These are phyloP conservation scores for Vandiemenella viatica DNA, from an alignment of 2,888 invertebrate species.

Conservation along the genomic window DNA sequence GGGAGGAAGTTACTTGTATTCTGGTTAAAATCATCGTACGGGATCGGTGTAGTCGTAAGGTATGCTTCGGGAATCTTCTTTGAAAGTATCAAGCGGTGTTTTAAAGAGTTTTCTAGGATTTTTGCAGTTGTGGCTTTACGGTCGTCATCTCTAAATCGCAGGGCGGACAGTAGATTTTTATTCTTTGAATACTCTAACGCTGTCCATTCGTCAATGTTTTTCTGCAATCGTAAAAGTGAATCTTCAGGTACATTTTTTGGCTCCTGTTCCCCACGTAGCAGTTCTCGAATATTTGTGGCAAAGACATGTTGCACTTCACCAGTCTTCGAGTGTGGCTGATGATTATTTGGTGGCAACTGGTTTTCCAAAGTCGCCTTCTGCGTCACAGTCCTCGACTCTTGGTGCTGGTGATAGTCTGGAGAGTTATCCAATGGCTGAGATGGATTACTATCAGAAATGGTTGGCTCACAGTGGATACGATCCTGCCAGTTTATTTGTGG, in stretches of 20 bases:
- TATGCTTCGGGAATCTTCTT: conserved; percentile 67
- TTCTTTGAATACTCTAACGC: conserved; percentile 51
- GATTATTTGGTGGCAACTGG: too few relatives aligned
- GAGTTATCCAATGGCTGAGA: conserved; percentile 5
- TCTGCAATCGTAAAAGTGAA: too few relatives aligned
- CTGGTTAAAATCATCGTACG: conserved; percentile 9
- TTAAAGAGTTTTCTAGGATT: not conserved
- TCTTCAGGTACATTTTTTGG: too few relatives aligned
- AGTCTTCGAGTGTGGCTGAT: not conserved
- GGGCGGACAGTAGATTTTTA: conserved; percentile 26
- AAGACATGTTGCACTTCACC: conserved; percentile 20
- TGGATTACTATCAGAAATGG: too few relatives aligned
- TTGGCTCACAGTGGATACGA: too few relatives aligned
- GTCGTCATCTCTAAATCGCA: conserved; percentile 1
- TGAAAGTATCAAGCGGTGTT: conserved; percentile 35
- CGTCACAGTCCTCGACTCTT: conserved; percentile 23
- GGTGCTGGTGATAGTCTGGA: conserved; percentile 21
- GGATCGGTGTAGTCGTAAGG: conserved; percentile 42
- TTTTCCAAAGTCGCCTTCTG: conserved; percentile 30
- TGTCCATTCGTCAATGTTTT: conserved; percentile 76
- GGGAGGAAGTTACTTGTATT: conserved; percentile 4
- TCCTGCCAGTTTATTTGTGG: too few relatives aligned
- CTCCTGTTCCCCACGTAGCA: conserved; percentile 32
- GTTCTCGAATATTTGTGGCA: conserved; percentile 36
- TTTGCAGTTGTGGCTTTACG: conserved; percentile 1